Base-by-base conservation (phyloP, 2,888 invertebrate genomes). In the Prenolepis imparis region DNA sequence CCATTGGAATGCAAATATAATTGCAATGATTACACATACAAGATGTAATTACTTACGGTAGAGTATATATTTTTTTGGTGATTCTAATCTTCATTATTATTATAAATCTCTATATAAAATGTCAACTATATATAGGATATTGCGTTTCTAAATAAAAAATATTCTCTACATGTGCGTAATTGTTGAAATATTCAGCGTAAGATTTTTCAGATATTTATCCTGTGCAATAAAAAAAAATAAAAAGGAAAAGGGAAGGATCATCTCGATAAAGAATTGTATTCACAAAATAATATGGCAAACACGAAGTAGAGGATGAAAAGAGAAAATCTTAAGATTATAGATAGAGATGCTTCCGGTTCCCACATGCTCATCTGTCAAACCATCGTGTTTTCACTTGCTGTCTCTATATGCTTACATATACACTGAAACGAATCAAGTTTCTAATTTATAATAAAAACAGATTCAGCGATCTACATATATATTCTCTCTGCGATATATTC, bases 1-100 rank as follows among this genome's bases (percentile, higher is more conserved):
- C n/a, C n/a, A 52, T n/a, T 52, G 52, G 52, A 52, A 52, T 52
- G 52, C 52, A 52, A 52, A 52, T n/a, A 52, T 52, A 52, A 52
- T 52, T 52, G 52, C n/a, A n/a, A 52, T n/a, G 52, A 52, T 52
- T n/a, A 8, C n/a, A 52, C n/a, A 2, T n/a, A 52, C 48, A 52
- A 52, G n/a, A 52, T 52, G 52, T 52, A 52, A 48, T n/a, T n/a
- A n/a, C n/a, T 52, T 8, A 52, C n/a, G 15, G 18, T 48, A 48
- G 18, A 18, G 52, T n/a, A 52, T n/a, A 8, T 52, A n/a, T 52
- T 52, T 52, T 52, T n/a, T 52, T 52, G n/a, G 6, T 8, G n/a
- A 52, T 6, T n/a, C 8, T 52, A n/a, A 52, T 52, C 8, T n/a
- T n/a, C n/a, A 52, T n/a, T 52, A 52, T 52, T 52, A n/a, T 8